Percentiles rank a stretch among this genome's conserved stretches.
phyloP scores from a whole-genome alignment of 2,113 vertebrate species.

The Polypterus bichir region DNA sequence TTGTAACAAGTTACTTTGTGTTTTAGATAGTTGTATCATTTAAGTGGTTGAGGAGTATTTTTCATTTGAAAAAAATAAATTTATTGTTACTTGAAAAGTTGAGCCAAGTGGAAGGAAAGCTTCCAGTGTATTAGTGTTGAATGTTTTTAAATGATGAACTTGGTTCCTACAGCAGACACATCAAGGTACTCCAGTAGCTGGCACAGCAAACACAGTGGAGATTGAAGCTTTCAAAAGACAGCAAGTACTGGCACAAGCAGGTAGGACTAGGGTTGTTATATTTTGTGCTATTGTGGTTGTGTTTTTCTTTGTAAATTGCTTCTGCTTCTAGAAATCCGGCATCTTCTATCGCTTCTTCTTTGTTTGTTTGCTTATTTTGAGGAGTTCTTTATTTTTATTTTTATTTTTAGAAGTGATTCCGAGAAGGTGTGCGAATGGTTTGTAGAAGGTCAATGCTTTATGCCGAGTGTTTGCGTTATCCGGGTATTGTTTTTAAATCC shows the following conservation, averaged over 20 bases:
- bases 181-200: constrained; percentile 53
- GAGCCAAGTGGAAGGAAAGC: no score
- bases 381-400: constrained; percentile 20
- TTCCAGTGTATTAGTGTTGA: no score
- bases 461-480: constrained; percentile 59
- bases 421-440: constrained; percentile 29
- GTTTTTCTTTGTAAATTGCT: constrained; percentile 21
- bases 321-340: no score
- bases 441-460: constrained; percentile 47
- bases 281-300: constrained; percentile 20
- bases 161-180: constrained; percentile 58
- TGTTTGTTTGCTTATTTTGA: constrained; percentile 33
- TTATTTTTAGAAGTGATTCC: constrained; percentile 43
- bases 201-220: constrained; percentile 62
- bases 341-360: constrained; percentile 38
- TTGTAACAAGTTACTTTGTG: no score
- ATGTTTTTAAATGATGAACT: no score
- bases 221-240: constrained; percentile 90
- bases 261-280: constrained; percentile 45
- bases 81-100: no score
- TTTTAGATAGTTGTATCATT: no score
- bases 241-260: constrained; percentile 75
- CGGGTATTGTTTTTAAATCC: constrained; percentile 76
- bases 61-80: no score
- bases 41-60: no score